Evolutionary conservation across 35 echinoderm and acorn worm genomes (phyloP).

Genomic region (Apostichopus parvimensis): DNA sequence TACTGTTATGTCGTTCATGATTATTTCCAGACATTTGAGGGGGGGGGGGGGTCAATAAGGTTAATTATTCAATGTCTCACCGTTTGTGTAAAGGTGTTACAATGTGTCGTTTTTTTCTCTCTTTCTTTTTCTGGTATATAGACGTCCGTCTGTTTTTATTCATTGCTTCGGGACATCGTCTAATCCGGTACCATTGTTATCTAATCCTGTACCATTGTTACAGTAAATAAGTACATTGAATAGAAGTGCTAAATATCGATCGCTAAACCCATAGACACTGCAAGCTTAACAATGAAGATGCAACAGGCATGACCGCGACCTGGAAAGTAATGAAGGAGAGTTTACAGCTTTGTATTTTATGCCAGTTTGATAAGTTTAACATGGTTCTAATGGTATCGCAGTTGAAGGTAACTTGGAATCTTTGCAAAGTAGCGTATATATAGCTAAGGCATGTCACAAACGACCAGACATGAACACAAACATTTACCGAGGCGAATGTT

Average conservation of each 20-base stretch:
- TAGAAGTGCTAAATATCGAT: neutral
- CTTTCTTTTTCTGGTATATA: too few species aligned
- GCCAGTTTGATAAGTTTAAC: neutral
- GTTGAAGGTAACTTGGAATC: neutral
- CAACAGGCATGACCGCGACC: neutral
- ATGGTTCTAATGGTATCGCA: neutral
- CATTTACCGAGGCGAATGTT: too few species aligned
- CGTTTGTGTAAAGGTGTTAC: too few species aligned
- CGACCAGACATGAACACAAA: too few species aligned
- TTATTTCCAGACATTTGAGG: too few species aligned
- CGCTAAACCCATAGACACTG: neutral
- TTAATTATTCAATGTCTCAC: too few species aligned
- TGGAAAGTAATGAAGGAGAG: neutral
- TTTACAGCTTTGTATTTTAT: neutral
- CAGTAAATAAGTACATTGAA: neutral
- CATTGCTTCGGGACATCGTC: neutral
- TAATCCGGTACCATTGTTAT: neutral
- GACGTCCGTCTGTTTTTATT: neutral
- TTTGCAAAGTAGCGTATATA: too few species aligned
- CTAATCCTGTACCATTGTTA: neutral
- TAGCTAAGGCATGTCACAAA: too few species aligned
- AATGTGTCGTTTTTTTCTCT: too few species aligned
- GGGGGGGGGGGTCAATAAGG: too few species aligned
- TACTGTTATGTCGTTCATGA: too few species aligned
- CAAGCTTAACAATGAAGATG: neutral